phyloP scores from a whole-genome alignment of 2,888 invertebrate species.

The Nysson spinosus region DNA sequence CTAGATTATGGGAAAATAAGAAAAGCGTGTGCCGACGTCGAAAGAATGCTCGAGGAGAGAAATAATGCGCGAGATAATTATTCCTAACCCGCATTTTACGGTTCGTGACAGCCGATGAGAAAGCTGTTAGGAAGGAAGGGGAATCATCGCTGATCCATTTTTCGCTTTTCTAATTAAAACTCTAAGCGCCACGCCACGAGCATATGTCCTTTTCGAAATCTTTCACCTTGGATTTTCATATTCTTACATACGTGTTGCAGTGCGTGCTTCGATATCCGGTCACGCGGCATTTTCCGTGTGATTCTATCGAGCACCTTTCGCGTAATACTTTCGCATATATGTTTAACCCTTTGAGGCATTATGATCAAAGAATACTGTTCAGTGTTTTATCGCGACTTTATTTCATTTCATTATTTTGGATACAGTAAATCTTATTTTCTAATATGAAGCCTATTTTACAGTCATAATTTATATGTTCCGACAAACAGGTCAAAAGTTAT shows the following conservation, averaged over 20 bases:
- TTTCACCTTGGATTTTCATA: conserved; percentile 33
- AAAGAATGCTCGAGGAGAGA: conserved; percentile 30
- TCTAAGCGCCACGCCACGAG: conserved; percentile 22
- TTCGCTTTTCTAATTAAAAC: conserved; percentile 41
- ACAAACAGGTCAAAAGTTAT: too few relatives aligned
- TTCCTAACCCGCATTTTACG: conserved; percentile 45
- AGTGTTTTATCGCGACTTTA: too few relatives aligned
- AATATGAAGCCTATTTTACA: too few relatives aligned
- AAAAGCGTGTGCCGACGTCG: not conserved
- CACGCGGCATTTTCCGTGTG: conserved; percentile 2
- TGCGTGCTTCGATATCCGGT: conserved; percentile 8
- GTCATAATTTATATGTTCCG: too few relatives aligned
- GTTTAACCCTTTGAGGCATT: conserved; percentile 24
- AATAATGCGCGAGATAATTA: conserved; percentile 31
- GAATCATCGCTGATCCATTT: conserved; percentile 46
- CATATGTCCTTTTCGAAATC: conserved; percentile 16
- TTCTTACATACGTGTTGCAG: conserved; percentile 18
- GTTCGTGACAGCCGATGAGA: conserved; percentile 31
- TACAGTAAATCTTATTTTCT: too few relatives aligned
- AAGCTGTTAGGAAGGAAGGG: conserved; percentile 22
- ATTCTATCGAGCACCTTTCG: conserved; percentile 20
- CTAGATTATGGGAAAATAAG: too few relatives aligned
- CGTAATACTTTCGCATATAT: conserved; percentile 2
- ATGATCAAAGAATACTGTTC: too few relatives aligned
- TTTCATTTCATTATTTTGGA: too few relatives aligned